Percentiles rank a stretch among this genome's conserved stretches.
These are phyloP conservation scores for Coracopsis vasa DNA, from an alignment of 2,113 vertebrate genomes.

Conservation along the genomic window DNA sequence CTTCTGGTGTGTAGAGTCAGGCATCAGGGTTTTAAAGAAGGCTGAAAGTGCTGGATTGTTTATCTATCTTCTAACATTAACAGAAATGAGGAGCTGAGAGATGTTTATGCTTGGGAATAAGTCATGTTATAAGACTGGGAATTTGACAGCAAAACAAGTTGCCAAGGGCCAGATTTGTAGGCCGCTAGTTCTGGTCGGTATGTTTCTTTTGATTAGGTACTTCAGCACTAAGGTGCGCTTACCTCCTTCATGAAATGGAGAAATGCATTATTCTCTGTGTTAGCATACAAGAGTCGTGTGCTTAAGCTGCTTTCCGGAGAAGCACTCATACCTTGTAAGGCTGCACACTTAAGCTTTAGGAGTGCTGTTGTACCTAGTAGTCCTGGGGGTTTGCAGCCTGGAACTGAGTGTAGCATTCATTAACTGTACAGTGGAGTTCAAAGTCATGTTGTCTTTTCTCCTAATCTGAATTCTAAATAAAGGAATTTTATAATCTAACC, in stretches of 20 bases:
- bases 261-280: neutral
- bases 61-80: neutral
- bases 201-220: neutral
- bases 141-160: neutral
- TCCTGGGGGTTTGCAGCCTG: neutral
- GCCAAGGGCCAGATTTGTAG: neutral
- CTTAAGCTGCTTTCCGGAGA: neutral
- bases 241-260: neutral
- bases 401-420: neutral
- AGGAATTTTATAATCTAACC: neutral
- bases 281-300: neutral
- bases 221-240: neutral
- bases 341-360: neutral
- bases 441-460: neutral
- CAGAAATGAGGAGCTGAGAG: neutral
- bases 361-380: neutral
- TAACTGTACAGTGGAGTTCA: neutral
- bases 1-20: neutral
- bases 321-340: no score
- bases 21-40: neutral
- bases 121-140: neutral
- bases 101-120: neutral
- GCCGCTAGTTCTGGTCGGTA: rapidly evolving
- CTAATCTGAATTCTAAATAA: neutral
- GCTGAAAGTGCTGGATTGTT: neutral